Evolutionary conservation across 2,113 vertebrate species (phyloP), one percentile per base, ranked within the genome.

Genomic region (Alligator mississippiensis): DNA sequence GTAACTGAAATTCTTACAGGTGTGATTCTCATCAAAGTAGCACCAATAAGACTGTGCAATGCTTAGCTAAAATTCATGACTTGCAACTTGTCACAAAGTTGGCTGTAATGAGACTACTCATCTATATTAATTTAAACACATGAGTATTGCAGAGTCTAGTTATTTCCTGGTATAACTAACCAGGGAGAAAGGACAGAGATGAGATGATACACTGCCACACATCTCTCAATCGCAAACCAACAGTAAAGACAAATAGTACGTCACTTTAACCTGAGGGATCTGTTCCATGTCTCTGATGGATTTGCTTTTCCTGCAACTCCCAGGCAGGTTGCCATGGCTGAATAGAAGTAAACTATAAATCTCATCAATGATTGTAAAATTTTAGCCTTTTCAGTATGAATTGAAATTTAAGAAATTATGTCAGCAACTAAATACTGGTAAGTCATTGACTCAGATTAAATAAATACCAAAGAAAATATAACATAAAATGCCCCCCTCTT

Each of bases 221-320:
- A 94, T 47, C 47, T 47, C 8, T 47, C 47, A 47, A 47, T 47
- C 47, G 9, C 47, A 47, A 47, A 47, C 47, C 47, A 47, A 47
- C 47, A 47, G 47, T 47, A 47, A 47, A 47, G 47, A 47, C 47
- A 47, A 47, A 92, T 89, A 92, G 78, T 92, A 93, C 95, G 94
- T 90, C 91, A 97, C 95, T 30, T 91, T 89, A 93, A 94, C 94
- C 92, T 58, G 34, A 91, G 95, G 94, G 93, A 81, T 91, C 82
- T 59, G 22, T 21, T 4, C 19, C 34, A 18, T 18, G 17, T 18
- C 66, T 34, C 47, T 47, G 47, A 47, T 47, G 47, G 47, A 47
- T 47, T 47, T 47, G 47, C 47, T 47, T 47, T 47, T 47, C 7
- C 47, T 47, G 47, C 47, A 47, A 47, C 47, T 47, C 47, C 47